Conservation (phyloP, 2,888 invertebrate species). For the Lithosia quadra region DNA sequence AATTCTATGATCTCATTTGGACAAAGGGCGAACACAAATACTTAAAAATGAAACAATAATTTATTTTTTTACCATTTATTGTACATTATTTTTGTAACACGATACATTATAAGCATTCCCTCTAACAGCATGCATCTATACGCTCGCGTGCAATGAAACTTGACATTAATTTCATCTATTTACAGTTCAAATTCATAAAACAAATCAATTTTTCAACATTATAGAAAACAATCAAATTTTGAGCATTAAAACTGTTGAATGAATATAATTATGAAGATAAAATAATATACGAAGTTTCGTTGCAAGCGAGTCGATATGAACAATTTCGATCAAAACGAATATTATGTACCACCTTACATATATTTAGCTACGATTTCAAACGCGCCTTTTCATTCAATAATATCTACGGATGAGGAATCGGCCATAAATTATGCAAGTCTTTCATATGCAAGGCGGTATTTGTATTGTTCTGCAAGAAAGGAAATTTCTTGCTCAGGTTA, state of each 20-base stretch:
- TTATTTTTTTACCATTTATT: conserved; percentile 74
- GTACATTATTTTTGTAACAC: conserved; percentile 81
- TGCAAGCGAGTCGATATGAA: conserved; percentile 49
- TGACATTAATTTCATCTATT: conserved; percentile 15
- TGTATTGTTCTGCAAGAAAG: not conserved
- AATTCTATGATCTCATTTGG: too few relatives aligned
- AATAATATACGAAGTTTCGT: conserved; percentile 28
- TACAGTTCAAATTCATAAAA: conserved; percentile 17
- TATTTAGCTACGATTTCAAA: conserved; percentile 39
- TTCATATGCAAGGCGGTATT: not conserved
- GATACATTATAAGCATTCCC: conserved; percentile 77
- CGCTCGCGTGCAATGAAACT: conserved; percentile 50
- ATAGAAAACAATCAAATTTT: not conserved
- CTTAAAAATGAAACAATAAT: conserved; percentile 36
- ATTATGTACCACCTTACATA: conserved; percentile 39
- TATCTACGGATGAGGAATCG: conserved; percentile 36
- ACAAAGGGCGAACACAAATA: too few relatives aligned
- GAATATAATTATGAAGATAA: not conserved
- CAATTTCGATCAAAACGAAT: conserved; percentile 41
- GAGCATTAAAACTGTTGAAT: not conserved
- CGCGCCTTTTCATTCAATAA: conserved; percentile 45
- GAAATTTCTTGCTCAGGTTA: not conserved
- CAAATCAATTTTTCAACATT: not conserved
- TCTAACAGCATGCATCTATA: conserved; percentile 71
- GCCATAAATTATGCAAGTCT: conserved; percentile 36